Evolutionary conservation across 2,888 invertebrate genomes (phyloP).

Genomic region (Caenorhabditis afra): DNA sequence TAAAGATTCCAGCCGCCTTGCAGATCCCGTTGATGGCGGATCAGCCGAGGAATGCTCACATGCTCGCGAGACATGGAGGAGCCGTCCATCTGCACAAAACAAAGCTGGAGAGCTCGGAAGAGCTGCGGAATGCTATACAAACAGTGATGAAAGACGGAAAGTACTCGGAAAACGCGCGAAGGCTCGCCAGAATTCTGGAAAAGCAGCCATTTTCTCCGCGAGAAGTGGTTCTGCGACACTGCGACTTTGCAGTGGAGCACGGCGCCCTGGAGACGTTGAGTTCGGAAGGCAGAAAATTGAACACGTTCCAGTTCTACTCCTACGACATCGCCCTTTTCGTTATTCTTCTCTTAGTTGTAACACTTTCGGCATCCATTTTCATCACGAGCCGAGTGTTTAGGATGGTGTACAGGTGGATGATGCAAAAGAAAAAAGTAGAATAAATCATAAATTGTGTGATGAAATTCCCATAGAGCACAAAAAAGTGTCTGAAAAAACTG

Average conservation of each 20-base stretch:
- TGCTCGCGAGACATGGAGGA: conserved; percentile 59
- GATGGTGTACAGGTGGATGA: neutral
- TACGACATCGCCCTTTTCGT: conserved; percentile 37
- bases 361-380: conserved; percentile 7
- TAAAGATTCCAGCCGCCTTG: conserved; percentile 1
- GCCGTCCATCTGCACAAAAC: conserved; percentile 41
- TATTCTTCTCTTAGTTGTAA: neutral
- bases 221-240: conserved; percentile 55
- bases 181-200: conserved; percentile 33
- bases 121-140: conserved; percentile 36
- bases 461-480: neutral
- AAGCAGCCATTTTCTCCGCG: conserved; percentile 45
- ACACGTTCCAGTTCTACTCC: conserved; percentile 49
- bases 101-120: conserved; percentile 14
- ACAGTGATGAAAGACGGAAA: conserved; percentile 29
- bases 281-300: conserved; percentile 48
- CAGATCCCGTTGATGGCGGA: conserved; percentile 57
- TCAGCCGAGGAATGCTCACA: conserved; percentile 56
- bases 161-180: conserved; percentile 37
- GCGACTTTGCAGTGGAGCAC: conserved; percentile 47
- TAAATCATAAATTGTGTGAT: conserved; percentile 16
- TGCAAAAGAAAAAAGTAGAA: conserved; percentile 12
- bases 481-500: neutral
- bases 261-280: conserved; percentile 36
- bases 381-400: conserved; percentile 17